phyloP scores from a whole-genome alignment of 2,888 invertebrate species.

The Spatulosminthurus flaviceps region DNA sequence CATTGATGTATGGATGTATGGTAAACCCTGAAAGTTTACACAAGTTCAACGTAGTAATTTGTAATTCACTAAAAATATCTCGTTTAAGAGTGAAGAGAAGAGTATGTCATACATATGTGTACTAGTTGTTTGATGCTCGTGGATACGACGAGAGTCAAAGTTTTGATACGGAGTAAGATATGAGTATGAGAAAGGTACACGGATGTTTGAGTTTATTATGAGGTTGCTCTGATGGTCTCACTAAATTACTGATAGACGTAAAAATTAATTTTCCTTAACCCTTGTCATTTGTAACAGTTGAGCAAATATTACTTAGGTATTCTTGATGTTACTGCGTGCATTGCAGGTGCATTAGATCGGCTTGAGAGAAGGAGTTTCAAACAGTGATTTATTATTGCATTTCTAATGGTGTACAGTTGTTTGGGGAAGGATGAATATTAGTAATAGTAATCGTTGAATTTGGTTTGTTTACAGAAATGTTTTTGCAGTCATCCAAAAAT shows the following conservation, averaged over 20 bases:
- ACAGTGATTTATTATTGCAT: neutral
- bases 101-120: no score
- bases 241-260: neutral
- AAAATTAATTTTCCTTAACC: neutral
- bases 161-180: neutral
- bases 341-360: neutral
- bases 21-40: neutral
- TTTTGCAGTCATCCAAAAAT: constrained; percentile 26
- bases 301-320: neutral
- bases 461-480: constrained; percentile 44
- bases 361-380: neutral
- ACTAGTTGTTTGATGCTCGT: no score
- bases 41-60: neutral
- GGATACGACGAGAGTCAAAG: no score
- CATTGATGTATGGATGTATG: constrained; percentile 11
- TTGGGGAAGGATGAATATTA: neutral
- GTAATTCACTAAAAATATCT: no score
- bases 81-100: no score
- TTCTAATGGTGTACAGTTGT: constrained; percentile 3
- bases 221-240: neutral
- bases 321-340: neutral
- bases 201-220: no score
- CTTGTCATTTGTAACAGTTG: neutral
- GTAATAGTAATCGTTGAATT: constrained; percentile 6
- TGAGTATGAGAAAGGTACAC: neutral